phyloP scores from a whole-genome alignment of 2,797 vertebrate species.

The Microctenopoma stevenorrisi region DNA sequence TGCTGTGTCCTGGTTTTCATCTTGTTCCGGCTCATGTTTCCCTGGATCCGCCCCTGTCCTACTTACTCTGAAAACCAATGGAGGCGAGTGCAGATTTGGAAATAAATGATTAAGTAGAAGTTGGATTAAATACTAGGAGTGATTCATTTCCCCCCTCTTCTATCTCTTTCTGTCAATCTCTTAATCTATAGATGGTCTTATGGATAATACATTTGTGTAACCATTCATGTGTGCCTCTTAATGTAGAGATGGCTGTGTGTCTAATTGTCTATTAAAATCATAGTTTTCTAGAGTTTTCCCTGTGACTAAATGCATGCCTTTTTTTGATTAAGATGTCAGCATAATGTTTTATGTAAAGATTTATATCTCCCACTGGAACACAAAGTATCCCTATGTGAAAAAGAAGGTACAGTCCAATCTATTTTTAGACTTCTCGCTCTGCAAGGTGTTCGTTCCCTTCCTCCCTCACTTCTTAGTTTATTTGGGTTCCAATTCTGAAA shows the following conservation, averaged over 20 bases:
- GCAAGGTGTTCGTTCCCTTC: not conserved
- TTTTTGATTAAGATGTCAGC: not conserved
- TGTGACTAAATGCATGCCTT: too few relatives aligned
- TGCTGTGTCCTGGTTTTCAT: conserved; percentile 72
- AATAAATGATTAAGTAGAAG: conserved; percentile 68
- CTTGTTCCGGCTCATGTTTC: conserved; percentile 63
- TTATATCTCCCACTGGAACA: not conserved
- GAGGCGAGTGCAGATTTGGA: conserved; percentile 57
- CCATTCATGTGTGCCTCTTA: too few relatives aligned
- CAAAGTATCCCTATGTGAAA: not conserved
- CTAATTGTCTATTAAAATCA: too few relatives aligned
- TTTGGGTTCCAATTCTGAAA: not conserved
- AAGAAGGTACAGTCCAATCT: conserved; percentile 5
- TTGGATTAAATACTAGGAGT: conserved; percentile 58
- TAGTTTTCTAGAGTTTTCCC: too few relatives aligned
- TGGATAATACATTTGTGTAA: too few relatives aligned
- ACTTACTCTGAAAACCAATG: conserved; percentile 68
- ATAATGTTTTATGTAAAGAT: not conserved
- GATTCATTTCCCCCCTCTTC: too few relatives aligned
- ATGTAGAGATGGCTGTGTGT: too few relatives aligned
- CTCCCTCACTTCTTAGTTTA: not conserved
- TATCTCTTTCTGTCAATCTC: too few relatives aligned
- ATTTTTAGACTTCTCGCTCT: conserved; percentile 26
- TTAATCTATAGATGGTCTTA: too few relatives aligned
- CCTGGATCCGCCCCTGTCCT: conserved; percentile 69